Evolutionary conservation across 1,140 invertebrate species (phyloP).

Genomic region (Heterodera carotae): DNA sequence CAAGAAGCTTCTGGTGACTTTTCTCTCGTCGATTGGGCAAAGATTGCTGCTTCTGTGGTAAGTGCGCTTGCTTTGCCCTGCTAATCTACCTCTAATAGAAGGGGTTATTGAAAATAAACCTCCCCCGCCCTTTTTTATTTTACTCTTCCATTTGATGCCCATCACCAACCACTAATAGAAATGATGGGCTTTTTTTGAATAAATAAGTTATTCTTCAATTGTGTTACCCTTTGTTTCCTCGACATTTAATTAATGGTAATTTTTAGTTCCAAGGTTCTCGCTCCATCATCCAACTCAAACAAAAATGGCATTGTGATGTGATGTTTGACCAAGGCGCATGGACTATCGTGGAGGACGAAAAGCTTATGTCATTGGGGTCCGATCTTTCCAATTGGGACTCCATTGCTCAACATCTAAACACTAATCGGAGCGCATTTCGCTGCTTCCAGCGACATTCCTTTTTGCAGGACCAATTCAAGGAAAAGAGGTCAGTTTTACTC

Average conservation of each 20-base stretch:
- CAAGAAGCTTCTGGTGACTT: constrained; percentile 21
- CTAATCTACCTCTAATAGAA: too few relatives aligned
- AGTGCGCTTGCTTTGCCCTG: neutral
- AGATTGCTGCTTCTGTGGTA: constrained; percentile 46
- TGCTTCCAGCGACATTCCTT: constrained; percentile 44
- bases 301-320: constrained; percentile 47
- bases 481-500: constrained; percentile 9
- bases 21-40: constrained; percentile 39
- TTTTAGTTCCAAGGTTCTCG: constrained; percentile 43
- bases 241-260: neutral
- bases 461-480: constrained; percentile 30
- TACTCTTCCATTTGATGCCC: too few relatives aligned
- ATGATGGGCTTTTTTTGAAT: constrained; percentile 6
- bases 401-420: constrained; percentile 28
- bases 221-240: too few relatives aligned
- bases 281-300: constrained; percentile 40
- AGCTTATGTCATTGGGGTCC: constrained; percentile 20
- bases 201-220: neutral
- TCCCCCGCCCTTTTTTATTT: too few relatives aligned
- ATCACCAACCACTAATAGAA: too few relatives aligned
- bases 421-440: constrained; percentile 34
- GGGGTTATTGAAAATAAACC: too few relatives aligned
- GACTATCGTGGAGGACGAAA: constrained; percentile 41
- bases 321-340: constrained; percentile 25
- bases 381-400: constrained; percentile 47